Evolutionary conservation across 2,797 vertebrate species (phyloP).

Genomic region (Poeciliopsis gracilis): DNA sequence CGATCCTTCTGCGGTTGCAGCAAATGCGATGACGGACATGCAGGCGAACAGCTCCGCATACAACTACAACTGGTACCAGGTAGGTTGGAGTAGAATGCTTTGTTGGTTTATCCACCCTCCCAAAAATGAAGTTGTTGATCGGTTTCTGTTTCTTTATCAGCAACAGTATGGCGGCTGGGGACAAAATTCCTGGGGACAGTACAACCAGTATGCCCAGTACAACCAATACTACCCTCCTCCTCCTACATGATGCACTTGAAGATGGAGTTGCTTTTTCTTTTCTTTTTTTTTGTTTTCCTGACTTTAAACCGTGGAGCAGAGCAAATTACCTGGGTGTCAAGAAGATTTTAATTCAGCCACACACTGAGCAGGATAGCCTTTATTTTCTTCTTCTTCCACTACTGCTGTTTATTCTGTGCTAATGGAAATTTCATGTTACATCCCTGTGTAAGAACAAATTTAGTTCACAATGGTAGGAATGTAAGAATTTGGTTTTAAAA

Average conservation of each 20-base stretch:
- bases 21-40: constrained; percentile 85
- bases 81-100: constrained; percentile 59
- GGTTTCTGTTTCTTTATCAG: neutral
- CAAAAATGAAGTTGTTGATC: neutral
- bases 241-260: constrained; percentile 86
- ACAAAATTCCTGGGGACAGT: constrained; percentile 92
- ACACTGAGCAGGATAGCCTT: constrained; percentile 27
- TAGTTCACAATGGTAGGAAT: constrained; percentile 34
- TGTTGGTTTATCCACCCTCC: neutral
- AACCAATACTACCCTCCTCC: constrained; percentile 97
- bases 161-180: constrained; percentile 90
- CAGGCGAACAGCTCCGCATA: constrained; percentile 90
- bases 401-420: constrained; percentile 38
- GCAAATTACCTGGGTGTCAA: constrained; percentile 35
- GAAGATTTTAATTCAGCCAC: constrained; percentile 36
- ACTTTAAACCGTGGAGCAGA: constrained; percentile 37
- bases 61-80: constrained; percentile 99
- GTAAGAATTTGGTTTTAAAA: constrained; percentile 34
- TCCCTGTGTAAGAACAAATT: constrained; percentile 24
- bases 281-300: constrained; percentile 37
- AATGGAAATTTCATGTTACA: constrained; percentile 46
- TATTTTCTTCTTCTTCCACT: neutral
- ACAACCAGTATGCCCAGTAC: constrained; percentile 84
- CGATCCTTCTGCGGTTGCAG: constrained; percentile 74
- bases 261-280: constrained; percentile 38